Percentiles rank a stretch among this genome's conserved stretches.
Conservation (phyloP, 1,140 invertebrate genomes). For the Bacillus rossius region DNA sequence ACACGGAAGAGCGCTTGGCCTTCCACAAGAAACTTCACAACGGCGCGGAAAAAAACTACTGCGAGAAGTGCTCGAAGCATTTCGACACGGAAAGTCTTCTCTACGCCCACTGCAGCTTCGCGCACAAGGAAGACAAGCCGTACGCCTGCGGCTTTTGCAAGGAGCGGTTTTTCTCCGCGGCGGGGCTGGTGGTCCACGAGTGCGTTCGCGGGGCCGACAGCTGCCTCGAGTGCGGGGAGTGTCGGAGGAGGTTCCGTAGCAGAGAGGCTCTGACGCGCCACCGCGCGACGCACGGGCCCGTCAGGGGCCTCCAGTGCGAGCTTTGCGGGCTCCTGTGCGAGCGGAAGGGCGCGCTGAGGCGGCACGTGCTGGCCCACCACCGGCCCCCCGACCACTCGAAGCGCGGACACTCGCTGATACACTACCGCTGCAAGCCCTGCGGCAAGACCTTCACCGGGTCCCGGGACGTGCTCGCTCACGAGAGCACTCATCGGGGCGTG, state of each 20-base stretch:
- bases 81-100: slow-evolving; percentile 9
- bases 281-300: slow-evolving; percentile 45
- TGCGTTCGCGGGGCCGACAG: slow-evolving; percentile 14
- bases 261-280: slow-evolving; percentile 28
- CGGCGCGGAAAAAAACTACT: slow-evolving; percentile 1
- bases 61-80: slow-evolving; percentile 5
- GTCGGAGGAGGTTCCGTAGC: slow-evolving; percentile 11
- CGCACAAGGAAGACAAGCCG: slow-evolving; percentile 3
- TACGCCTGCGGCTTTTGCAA: slow-evolving; percentile 4
- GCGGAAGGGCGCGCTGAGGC: slow-evolving; percentile 6
- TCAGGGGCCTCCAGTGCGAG: slow-evolving; percentile 49
- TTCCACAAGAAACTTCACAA: slow-evolving; percentile 11
- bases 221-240: slow-evolving; percentile 11
- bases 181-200: slow-evolving; percentile 1
- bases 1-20: slow-evolving; percentile 1
- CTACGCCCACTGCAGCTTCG: slow-evolving; percentile 9
- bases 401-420: slow-evolving; percentile 7
- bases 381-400: background rate
- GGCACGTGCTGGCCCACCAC: slow-evolving; percentile 6
- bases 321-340: slow-evolving; percentile 44
- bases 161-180: slow-evolving; percentile 5
- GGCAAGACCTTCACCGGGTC: slow-evolving; percentile 9
- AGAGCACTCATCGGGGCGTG: slow-evolving; percentile 3
- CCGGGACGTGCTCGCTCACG: slow-evolving; percentile 5
- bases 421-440: slow-evolving; percentile 9